Evolutionary conservation across 2,888 invertebrate genomes (phyloP), one percentile per base, ranked within the genome.

Genomic region (Aspidiotus destructor): DNA sequence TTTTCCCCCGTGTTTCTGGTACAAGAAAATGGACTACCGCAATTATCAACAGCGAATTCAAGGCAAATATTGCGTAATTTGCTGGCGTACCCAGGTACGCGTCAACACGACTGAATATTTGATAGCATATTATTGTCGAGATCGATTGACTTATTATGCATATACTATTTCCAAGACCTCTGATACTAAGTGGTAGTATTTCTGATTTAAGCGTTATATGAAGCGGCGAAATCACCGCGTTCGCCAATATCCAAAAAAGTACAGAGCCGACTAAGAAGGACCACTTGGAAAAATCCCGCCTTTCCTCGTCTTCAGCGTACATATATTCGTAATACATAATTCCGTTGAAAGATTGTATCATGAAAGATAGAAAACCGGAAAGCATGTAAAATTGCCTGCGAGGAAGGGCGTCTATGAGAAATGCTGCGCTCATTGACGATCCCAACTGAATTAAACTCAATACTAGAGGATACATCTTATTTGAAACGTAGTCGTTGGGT

Each of bases 391-490:
- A 58, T 11, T 40, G 28, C 10, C 58, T 57, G 28, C 67, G 57
- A 2, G 48, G 58, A 28, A 58, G 60, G 15, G 42, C 44, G 28
- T 67, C 67, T n/a, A 67, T 11, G 17, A 67, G 6, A 13, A 67
- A 60, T 10, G 58, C 60, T 15, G 58, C 42, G 15, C 67, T 52
- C 10, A 60, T 15, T 16, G 48, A 55, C 1, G 67, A 16, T 13
- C 28, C n/a, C 28, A 67, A 58, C 48, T 67, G 57, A 41, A 67
- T 28, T 11, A 41, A 15, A 15, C 48, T 42, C 44, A 57, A 40
- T 40, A 67, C 58, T 48, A 67, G 58, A 42, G 67, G 58, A 40
- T 67, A 67, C 41, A 58, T 60, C 42, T 67, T 58, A 15, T 44
- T 67, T 9, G n/a, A 41, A 2, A 65, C 41, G 48, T 60, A 67